These are phyloP conservation scores for Lepidostoma basale DNA, from an alignment of 1,140 invertebrate genomes.

Conservation along the genomic window DNA sequence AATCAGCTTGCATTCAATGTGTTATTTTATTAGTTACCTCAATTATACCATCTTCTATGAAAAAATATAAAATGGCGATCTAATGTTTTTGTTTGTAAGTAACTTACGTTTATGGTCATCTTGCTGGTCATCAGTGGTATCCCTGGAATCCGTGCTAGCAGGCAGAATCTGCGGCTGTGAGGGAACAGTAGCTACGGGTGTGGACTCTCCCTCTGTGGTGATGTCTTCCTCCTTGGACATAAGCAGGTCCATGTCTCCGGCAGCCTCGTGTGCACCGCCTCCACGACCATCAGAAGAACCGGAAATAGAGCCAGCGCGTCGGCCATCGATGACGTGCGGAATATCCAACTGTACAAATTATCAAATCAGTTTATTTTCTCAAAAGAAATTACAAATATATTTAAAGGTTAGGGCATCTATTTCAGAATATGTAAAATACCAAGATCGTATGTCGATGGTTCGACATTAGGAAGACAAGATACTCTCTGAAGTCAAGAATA, in stretches of 20 bases:
- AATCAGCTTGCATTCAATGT: neutral
- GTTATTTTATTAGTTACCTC: neutral
- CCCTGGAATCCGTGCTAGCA: conserved; percentile 34
- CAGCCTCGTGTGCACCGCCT: neutral
- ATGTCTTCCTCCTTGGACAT: conserved; percentile 1
- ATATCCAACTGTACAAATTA: conserved; percentile 48
- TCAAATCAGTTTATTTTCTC: too few species aligned
- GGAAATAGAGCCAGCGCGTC: conserved; percentile 45
- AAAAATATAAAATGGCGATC: neutral
- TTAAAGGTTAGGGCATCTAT: too few species aligned
- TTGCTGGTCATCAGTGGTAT: conserved; percentile 33
- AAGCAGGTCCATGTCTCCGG: neutral
- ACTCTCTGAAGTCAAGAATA: too few species aligned
- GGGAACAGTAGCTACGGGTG: neutral
- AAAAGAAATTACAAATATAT: too few species aligned
- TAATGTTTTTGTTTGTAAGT: too few species aligned
- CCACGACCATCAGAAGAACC: conserved; percentile 38
- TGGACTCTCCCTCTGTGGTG: conserved; percentile 1
- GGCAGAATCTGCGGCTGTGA: conserved; percentile 16
- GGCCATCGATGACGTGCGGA: conserved; percentile 48
- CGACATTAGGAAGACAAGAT: too few species aligned
- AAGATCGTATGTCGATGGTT: too few species aligned
- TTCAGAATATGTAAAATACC: too few species aligned
- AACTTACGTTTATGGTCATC: conserved; percentile 36
- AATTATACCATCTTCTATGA: neutral